Evolutionary conservation across 2,113 vertebrate species (phyloP).

Genomic region (Rhizomys pruinosus): DNA sequence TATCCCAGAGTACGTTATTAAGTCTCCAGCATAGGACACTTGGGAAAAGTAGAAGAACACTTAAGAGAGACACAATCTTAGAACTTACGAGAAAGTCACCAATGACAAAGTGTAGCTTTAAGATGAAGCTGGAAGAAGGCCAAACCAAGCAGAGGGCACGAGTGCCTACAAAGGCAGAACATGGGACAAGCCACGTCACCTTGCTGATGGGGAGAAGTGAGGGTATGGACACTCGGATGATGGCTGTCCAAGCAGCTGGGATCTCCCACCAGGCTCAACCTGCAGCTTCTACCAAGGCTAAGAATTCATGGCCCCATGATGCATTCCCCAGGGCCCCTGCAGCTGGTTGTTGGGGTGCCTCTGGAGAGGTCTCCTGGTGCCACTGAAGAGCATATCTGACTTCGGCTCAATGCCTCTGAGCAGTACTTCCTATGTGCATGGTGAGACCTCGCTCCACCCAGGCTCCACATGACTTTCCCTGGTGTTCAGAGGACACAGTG

Average conservation of each 20-base stretch:
- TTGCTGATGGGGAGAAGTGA: neutral
- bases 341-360: neutral
- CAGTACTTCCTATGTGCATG: neutral
- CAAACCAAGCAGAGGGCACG: neutral
- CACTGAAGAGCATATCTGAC: neutral
- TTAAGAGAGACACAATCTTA: neutral
- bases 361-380: neutral
- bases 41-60: neutral
- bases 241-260: neutral
- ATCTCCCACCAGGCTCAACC: neutral
- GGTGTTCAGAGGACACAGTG: neutral
- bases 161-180: neutral
- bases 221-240: too few relatives aligned
- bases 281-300: neutral
- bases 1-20: too few relatives aligned
- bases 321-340: neutral
- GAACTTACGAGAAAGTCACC: neutral
- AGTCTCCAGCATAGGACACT: neutral
- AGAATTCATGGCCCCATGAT: neutral
- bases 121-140: neutral
- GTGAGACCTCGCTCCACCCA: neutral
- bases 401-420: neutral
- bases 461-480: neutral
- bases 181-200: neutral
- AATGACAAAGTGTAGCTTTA: neutral